These are phyloP conservation scores for Siniperca undulata DNA, from an alignment of 2,797 vertebrate genomes.

Conservation along the genomic window DNA sequence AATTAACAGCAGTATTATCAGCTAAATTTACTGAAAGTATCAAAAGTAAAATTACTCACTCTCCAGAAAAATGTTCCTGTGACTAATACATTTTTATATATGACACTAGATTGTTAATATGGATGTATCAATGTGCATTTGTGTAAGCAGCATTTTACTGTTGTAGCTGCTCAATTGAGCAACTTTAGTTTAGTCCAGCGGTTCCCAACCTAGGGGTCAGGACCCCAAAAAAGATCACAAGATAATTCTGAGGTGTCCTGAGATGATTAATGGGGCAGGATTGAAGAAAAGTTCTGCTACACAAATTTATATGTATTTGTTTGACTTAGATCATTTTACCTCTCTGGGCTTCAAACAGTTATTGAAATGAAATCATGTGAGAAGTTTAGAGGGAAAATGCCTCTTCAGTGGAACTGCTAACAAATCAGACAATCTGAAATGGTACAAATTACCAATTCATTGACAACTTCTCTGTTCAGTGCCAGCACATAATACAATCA, in stretches of 20 bases:
- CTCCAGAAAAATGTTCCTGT: no score
- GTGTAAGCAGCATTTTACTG: neutral
- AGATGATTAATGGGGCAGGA: no score
- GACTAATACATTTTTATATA: no score
- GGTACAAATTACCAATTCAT: neutral
- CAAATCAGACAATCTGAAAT: neutral
- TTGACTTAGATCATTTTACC: neutral
- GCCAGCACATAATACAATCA: constrained; percentile 39
- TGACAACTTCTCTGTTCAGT: neutral
- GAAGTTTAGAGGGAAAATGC: neutral
- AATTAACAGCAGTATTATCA: no score
- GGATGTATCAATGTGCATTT: no score
- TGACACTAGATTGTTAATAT: neutral
- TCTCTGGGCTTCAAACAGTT: neutral
- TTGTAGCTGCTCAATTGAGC: neutral
- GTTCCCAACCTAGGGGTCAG: neutral
- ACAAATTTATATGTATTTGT: neutral
- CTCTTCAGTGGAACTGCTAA: neutral
- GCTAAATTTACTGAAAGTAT: no score
- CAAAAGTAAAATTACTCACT: no score
- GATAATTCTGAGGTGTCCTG: no score
- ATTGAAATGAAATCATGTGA: neutral
- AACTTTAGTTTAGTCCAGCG: neutral
- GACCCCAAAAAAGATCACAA: no score
- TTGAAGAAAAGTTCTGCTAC: no score